These are phyloP conservation scores for Liodrosophila aerea DNA, from an alignment of 2,888 invertebrate genomes.

Conservation along the genomic window DNA sequence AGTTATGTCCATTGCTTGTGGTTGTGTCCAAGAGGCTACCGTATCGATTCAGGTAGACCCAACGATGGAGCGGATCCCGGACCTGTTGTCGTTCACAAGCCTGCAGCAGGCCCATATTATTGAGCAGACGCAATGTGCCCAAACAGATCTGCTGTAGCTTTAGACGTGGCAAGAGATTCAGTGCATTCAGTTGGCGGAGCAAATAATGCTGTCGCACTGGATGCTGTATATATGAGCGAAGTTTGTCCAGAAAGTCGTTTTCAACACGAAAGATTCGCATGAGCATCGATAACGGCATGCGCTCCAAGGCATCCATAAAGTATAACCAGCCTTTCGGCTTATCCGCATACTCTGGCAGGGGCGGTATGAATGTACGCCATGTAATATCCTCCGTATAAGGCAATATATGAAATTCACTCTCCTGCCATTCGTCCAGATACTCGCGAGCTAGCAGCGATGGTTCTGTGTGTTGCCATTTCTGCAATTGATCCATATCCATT, in stretches of 20 bases:
- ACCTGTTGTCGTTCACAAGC: slow-evolving; percentile 84
- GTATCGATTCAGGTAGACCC: slow-evolving; percentile 87
- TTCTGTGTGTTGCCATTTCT: slow-evolving; percentile 74
- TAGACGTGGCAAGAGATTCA: slow-evolving; percentile 69
- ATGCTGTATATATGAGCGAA: slow-evolving; percentile 85
- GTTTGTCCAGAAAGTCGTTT: slow-evolving; percentile 83
- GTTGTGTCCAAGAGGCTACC: slow-evolving; percentile 87
- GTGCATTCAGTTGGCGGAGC: slow-evolving; percentile 84
- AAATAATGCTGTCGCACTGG: slow-evolving; percentile 87
- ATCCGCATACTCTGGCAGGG: slow-evolving; percentile 85
- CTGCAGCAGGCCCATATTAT: slow-evolving; percentile 87
- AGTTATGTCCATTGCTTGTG: slow-evolving; percentile 85
- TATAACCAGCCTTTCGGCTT: slow-evolving; percentile 87
- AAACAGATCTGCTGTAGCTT: slow-evolving; percentile 67
- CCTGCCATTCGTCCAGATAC: slow-evolving; percentile 82
- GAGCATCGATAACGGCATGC: slow-evolving; percentile 88
- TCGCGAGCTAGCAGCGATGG: slow-evolving; percentile 80
- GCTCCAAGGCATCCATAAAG: slow-evolving; percentile 87
- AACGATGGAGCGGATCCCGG: slow-evolving; percentile 86
- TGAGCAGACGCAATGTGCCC: slow-evolving; percentile 84
- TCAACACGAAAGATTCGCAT: slow-evolving; percentile 86
- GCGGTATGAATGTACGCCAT: slow-evolving; percentile 90
- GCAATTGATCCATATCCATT: slow-evolving; percentile 61
- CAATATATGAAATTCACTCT: slow-evolving; percentile 79
- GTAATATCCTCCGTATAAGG: slow-evolving; percentile 83